A percentile compares a stretch with the other conserved stretches of the same genome.
phyloP scores from a whole-genome alignment of 2,888 invertebrate species.

The Andricus quercusramuli region DNA sequence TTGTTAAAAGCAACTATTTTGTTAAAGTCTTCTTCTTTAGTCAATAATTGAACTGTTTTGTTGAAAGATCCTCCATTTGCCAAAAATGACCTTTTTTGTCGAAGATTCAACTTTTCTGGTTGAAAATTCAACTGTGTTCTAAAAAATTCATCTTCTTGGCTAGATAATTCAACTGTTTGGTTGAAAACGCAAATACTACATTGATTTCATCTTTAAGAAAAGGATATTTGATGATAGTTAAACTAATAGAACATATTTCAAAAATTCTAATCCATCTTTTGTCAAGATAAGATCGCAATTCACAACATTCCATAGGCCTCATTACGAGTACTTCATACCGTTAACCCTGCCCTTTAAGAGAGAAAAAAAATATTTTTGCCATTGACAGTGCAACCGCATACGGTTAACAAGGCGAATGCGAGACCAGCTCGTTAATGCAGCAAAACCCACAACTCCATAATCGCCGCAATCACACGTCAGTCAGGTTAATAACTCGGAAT shows the following conservation, averaged over 20 bases:
- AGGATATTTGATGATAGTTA: neutral
- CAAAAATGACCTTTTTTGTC: too few species aligned
- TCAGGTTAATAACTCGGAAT: slow-evolving; percentile 70
- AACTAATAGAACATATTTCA: slow-evolving; percentile 1
- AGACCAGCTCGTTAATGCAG: slow-evolving; percentile 68
- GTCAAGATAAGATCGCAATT: slow-evolving; percentile 6
- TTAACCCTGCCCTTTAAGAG: neutral
- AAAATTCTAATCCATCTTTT: neutral
- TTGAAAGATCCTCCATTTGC: too few species aligned
- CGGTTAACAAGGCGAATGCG: slow-evolving; percentile 21
- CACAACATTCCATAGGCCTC: neutral
- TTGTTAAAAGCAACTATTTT: too few species aligned
- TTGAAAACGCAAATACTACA: too few species aligned
- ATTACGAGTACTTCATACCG: slow-evolving; percentile 20
- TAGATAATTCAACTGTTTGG: too few species aligned
- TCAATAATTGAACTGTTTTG: too few species aligned
- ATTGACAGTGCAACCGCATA: slow-evolving; percentile 16
- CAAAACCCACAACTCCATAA: slow-evolving; percentile 68
- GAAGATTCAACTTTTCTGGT: too few species aligned
- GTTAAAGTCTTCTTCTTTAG: too few species aligned
- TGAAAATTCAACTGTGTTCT: too few species aligned
- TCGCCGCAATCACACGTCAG: slow-evolving; percentile 67
- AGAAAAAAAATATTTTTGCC: slow-evolving; percentile 4
- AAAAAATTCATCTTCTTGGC: too few species aligned
- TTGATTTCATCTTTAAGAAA: too few species aligned